Base-by-base conservation (phyloP, 1,140 invertebrate genomes). In the Hirudo medicinalis region DNA sequence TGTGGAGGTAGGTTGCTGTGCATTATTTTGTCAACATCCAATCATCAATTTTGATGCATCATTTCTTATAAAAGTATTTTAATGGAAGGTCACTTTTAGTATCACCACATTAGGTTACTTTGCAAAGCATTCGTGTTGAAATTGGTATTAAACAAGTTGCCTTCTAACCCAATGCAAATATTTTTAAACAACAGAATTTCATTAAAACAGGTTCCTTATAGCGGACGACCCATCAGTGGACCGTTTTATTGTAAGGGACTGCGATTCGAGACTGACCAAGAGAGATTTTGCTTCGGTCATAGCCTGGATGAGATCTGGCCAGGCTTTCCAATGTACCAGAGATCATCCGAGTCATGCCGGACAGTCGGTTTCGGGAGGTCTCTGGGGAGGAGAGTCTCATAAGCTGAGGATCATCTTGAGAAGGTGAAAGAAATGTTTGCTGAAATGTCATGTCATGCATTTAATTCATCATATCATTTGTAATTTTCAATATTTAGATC, bases 301-400 rank as follows among this genome's bases (percentile, higher is more conserved):
- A 6, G 73, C 70, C 15, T 74, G 73, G 73, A 67, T 74, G 22
- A 54, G 53, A n/a, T 74, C 73, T 19, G 73, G 67, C 36, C 57
- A 71, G 63, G 69, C 73, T 43, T 74, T 74, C 63, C 69, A 72
- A 32, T 72, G 73, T 53, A 74, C 71, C 54, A 70, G 73, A 17
- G 73, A 74, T 49, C 73, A 74, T 54, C 73, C 73, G 36, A 74
- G 73, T 71, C 73, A 74, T 43, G 73, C 70, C 13, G 60, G 25
- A 49, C 71, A 74, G 36, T 69, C 73, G 4, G 70, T 74, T 29
- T 74, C 73, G 17, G 73, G 73, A 17, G 73, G 73, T 20, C 32
- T 74, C 29, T 74, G 73, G 73, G 73, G 73, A 20, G 73, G 70
- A 4, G 67, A n/a, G 22, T 49, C 73, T 25, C 53, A 32, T 29